Evolutionary conservation across 2,113 vertebrate species (phyloP).

Genomic region (Piprites chloris): DNA sequence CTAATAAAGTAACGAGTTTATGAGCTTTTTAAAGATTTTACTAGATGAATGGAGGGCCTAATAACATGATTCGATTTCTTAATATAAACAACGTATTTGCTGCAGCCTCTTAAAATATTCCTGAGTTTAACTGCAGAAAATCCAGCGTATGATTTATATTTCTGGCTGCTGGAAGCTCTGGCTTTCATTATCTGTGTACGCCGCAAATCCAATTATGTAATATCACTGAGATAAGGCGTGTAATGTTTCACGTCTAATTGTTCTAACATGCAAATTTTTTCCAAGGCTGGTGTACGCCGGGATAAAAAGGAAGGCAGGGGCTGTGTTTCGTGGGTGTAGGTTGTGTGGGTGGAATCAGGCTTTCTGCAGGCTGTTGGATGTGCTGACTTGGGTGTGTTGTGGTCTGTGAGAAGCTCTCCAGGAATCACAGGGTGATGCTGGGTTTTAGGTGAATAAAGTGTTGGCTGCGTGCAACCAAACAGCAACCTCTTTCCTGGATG

Average conservation of each 20-base stretch:
- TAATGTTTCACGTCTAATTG: constrained; percentile 47
- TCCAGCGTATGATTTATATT: background rate
- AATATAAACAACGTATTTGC: constrained; percentile 51
- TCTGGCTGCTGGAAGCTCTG: constrained; percentile 34
- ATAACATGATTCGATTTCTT: constrained; percentile 63
- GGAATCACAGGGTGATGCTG: background rate
- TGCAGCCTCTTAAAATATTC: constrained; percentile 51
- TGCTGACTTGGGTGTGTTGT: background rate
- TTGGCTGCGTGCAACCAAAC: background rate
- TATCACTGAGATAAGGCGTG: constrained; percentile 30
- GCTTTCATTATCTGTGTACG: background rate
- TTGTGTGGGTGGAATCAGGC: background rate
- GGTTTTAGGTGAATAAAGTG: background rate
- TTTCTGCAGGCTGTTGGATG: background rate
- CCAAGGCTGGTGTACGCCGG: accelerated
- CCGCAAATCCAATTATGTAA: constrained; percentile 40
- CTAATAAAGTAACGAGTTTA: constrained; percentile 78
- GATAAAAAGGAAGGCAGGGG: background rate
- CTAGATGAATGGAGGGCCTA: constrained; percentile 70
- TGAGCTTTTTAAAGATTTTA: constrained; percentile 79
- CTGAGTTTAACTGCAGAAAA: constrained; percentile 6
- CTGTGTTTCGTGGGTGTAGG: background rate
- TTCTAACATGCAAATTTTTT: constrained; percentile 46
- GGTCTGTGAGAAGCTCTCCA: background rate
- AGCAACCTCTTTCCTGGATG: background rate